A percentile compares a stretch with the other conserved stretches of the same genome.
Evolutionary conservation across 2,113 vertebrate species (phyloP).

Genomic region (Osmerus eperlanus): DNA sequence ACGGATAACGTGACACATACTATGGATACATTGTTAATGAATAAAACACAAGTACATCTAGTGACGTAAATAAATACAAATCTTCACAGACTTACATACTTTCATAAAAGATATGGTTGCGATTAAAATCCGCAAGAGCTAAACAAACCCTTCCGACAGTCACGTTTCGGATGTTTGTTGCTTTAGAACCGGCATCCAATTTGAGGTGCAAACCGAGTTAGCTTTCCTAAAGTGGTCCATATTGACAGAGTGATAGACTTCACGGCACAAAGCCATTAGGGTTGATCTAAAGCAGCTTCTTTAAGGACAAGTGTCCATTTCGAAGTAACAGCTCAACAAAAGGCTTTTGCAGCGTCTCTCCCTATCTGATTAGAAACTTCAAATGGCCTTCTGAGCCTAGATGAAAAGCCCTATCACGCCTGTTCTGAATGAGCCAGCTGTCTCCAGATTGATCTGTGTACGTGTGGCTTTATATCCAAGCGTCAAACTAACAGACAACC

Average conservation of each 20-base stretch:
- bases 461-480: slow-evolving; percentile 13
- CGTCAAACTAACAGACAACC: slow-evolving; percentile 18
- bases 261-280: slow-evolving; percentile 57
- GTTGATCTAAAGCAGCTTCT: slow-evolving; percentile 51
- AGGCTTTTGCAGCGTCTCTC: slow-evolving; percentile 38
- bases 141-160: too few species aligned
- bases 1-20: too few species aligned
- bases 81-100: too few species aligned
- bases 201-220: slow-evolving; percentile 40
- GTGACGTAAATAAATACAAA: too few species aligned
- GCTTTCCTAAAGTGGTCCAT: slow-evolving; percentile 41
- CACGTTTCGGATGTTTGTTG: too few species aligned
- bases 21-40: too few species aligned
- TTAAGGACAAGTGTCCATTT: slow-evolving; percentile 61
- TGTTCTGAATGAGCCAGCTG: slow-evolving; percentile 17
- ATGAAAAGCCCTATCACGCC: slow-evolving; percentile 47
- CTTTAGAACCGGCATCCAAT: background rate
- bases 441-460: slow-evolving; percentile 30
- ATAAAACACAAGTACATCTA: too few species aligned
- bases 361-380: slow-evolving; percentile 47
- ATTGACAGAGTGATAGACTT: slow-evolving; percentile 50
- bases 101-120: too few species aligned
- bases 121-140: too few species aligned
- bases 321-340: slow-evolving; percentile 40
- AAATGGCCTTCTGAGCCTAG: slow-evolving; percentile 21